Evolutionary conservation across 2,888 invertebrate species (phyloP), one percentile per base, ranked within the genome.

Genomic region (Drosophila neotestacea): DNA sequence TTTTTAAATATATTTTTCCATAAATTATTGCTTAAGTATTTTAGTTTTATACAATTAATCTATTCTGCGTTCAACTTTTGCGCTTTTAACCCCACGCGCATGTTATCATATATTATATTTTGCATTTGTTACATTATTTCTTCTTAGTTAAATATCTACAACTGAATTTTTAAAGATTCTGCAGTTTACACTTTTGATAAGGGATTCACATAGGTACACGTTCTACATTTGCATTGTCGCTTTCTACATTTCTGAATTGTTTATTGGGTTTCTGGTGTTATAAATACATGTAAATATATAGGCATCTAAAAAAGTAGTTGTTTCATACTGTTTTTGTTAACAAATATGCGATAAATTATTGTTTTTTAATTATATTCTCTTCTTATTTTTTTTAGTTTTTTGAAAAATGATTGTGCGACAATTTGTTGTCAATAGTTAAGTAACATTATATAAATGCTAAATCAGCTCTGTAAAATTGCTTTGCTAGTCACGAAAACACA

Each of bases 21-120:
- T 84, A 84, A 84, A 79, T 84, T 80, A 85, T 82, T 82, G 61
- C 87, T 87, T 84, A 84, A 76, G 72, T 87, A 85, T 63, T 68
- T 79, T 70, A 65, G 69, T 65, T 87, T 85, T 84, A 78, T 80
- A 84, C 82, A 84, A 84, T 84, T 84, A 84, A 80, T 73, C 87
- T 84, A 84, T 46, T 46, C 27, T 71, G 77, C 73, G 47, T 39
- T 62, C 16, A 77, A 69, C 28, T 44, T 41, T 59, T 61, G 60
- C 65, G 68, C 54, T 68, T 77, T 52, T 56, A 73, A 70, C 51
- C 55, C 55, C 72, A 70, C 52, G 73, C 64, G 69, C 41, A 38
- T 46, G 28, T 16, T 7, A 46, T 72, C 60, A 32, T 16, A 59
- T 39, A 59, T 38, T 62, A 44, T 47, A 10, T 42, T 60, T 62